Percentiles rank a stretch among this genome's conserved stretches.
Conservation (phyloP, 2,888 invertebrate genomes). For the Escarpia spicata region DNA sequence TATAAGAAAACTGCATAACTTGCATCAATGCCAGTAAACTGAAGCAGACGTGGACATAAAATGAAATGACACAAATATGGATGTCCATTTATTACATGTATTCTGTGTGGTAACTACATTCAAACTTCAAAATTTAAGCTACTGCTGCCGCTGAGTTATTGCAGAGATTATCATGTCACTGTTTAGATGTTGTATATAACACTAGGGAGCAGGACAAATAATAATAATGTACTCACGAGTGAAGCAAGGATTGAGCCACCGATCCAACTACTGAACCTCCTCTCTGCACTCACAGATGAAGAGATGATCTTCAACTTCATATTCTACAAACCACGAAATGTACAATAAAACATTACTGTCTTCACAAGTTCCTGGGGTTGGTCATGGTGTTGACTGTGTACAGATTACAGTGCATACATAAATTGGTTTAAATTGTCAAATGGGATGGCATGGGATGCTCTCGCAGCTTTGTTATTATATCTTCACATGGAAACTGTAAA, state of each 20-base stretch:
- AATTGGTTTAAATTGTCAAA: not conserved
- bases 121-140: not conserved
- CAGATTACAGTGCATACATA: not conserved
- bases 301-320: slow-evolving; percentile 94
- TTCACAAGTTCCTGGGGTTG: not conserved
- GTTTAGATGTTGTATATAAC: not conserved
- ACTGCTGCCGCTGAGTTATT: not conserved
- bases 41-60: not conserved
- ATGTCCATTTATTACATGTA: not conserved
- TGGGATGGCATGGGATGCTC: too few species aligned
- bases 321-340: slow-evolving; percentile 68
- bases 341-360: slow-evolving; percentile 14
- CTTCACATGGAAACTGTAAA: too few species aligned
- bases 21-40: not conserved
- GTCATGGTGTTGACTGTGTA: not conserved
- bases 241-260: slow-evolving; percentile 98
- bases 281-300: slow-evolving; percentile 88
- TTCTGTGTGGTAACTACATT: not conserved
- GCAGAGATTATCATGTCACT: not conserved
- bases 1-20: not conserved
- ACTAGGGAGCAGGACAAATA: not conserved
- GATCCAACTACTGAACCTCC: slow-evolving; percentile 97
- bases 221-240: slow-evolving; percentile 68
- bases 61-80: not conserved
- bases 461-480: too few species aligned